A percentile compares a stretch with the other conserved stretches of the same genome.
Conservation (phyloP, 1,140 invertebrate genomes). For the Octopus bimaculoides region DNA sequence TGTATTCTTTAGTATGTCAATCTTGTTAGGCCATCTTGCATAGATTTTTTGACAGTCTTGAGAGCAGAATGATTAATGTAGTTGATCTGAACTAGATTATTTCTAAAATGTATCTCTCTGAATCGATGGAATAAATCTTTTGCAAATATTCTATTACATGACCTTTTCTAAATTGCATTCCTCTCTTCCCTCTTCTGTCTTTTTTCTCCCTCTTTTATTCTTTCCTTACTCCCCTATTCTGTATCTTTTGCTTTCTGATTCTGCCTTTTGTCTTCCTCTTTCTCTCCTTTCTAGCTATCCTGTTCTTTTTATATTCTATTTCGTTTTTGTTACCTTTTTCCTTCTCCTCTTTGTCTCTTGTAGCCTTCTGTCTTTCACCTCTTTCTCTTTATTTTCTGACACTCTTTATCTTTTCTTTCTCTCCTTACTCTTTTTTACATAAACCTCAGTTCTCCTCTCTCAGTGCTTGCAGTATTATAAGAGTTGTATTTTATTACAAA, state of each 20-base stretch:
- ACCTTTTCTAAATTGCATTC: no score
- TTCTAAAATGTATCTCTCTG: no score
- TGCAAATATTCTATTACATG: no score
- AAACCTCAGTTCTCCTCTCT: slow-evolving; percentile 16
- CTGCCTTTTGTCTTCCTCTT: background rate
- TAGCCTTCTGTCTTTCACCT: background rate
- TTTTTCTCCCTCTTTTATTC: background rate
- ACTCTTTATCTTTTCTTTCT: slow-evolving; percentile 3
- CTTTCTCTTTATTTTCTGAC: background rate
- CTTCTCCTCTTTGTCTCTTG: background rate
- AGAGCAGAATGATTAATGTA: no score
- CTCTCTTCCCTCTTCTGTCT: background rate
- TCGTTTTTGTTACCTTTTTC: background rate
- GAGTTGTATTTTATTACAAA: no score
- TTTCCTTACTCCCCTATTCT: background rate
- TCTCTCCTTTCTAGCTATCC: background rate
- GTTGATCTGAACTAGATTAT: no score
- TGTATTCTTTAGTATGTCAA: no score
- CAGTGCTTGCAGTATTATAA: background rate
- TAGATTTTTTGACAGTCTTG: no score
- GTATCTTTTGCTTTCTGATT: background rate
- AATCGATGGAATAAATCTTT: no score
- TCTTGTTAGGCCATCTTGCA: no score
- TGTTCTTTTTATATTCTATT: background rate
- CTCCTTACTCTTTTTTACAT: slow-evolving; percentile 18